phyloP scores from a whole-genome alignment of 2,113 vertebrate genomes.

The Globicephala melas region DNA sequence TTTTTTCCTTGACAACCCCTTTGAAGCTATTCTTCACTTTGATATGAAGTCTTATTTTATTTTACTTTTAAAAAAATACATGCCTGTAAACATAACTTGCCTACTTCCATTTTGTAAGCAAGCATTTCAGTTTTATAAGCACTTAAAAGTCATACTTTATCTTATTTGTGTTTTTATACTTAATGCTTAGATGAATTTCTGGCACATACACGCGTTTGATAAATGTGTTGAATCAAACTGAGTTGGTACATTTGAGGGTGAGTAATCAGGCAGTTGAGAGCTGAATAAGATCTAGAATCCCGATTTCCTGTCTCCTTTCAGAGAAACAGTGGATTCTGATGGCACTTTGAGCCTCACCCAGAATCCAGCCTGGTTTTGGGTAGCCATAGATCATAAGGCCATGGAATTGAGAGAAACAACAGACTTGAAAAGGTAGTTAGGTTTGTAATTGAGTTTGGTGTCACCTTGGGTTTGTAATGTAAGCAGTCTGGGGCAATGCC shows the following conservation, averaged over 20 bases:
- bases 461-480: background rate
- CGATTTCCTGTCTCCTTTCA: background rate
- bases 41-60: slow-evolving; percentile 4
- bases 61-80: background rate
- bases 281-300: background rate
- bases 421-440: background rate
- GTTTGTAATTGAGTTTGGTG: slow-evolving; percentile 7
- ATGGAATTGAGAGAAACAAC: background rate
- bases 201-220: background rate
- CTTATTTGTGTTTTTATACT: slow-evolving; percentile 15
- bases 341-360: background rate
- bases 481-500: background rate
- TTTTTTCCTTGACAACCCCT: background rate
- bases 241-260: background rate
- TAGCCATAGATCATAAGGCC: background rate
- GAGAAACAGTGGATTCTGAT: background rate
- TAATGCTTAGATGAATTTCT: background rate
- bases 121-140: background rate
- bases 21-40: background rate
- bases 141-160: background rate
- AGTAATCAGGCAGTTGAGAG: background rate
- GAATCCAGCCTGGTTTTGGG: background rate
- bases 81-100: background rate
- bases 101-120: background rate
- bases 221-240: background rate